Evolutionary conservation across 2,797 vertebrate genomes (phyloP), one percentile per base, ranked within the genome.

Genomic region (Coregonus suidteri): DNA sequence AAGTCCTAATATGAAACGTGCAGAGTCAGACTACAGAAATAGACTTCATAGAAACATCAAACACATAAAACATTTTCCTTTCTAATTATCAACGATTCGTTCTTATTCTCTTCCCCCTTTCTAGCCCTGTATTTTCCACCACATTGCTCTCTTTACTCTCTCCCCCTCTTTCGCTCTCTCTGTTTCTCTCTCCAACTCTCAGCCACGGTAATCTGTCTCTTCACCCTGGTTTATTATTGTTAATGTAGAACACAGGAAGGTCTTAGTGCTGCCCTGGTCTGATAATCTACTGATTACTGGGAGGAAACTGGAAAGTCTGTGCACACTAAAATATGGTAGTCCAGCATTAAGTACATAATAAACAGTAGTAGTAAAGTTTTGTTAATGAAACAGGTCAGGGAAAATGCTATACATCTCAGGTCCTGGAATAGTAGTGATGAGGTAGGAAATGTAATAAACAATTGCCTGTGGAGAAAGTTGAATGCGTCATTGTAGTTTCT

Each of bases 221-320:
- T 16, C 30, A 4, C 14, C 30, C 30, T 64, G 15, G 0, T 84
- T 88, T 90, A 84, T 90, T 91, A 77, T 85, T 91, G 53, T 81
- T 78, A 78, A 66, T 80, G 71, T 78, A 71, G 77, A 85, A 81
- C 74, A 77, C 83, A 86, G 84, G 80, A 86, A 82, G 20, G 31
- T 86, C 78, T 90, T 77, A 83, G 80, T 83, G 79, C 73, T 74
- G 3, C 52, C 79, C 66, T 82, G 76, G 88, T 91, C 82, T 73
- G 16, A 62, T 62, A 37, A 76, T 70, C 34, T 74, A 70, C 34
- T 18, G 77, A 88, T 90, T 81, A 83, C 82, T 71, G 81, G 13
- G 37, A 78, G 80, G 79, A 83, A 51, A 82, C 78, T 59, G 67
- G 34, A 51, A 81, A 75, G 37, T 73, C 75, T 82, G 53, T 69